Base-by-base conservation (phyloP, 2,113 vertebrate species). In the Petaurus breviceps region DNA sequence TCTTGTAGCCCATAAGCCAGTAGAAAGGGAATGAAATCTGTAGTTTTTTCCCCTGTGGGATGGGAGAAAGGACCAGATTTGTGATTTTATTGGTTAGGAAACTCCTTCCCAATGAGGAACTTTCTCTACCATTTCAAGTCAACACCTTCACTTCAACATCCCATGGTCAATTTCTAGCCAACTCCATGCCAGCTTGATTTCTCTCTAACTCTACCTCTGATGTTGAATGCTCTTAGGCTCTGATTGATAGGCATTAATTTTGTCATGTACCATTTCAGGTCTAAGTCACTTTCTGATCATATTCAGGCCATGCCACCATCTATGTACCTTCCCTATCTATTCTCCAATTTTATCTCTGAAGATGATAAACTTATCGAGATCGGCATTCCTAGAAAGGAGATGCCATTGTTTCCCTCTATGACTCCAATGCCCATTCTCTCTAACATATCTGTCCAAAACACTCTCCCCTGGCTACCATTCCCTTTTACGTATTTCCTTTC, bases 11-110 rank as follows among this genome's bases (percentile, higher is more conserved):
- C 24, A 19, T 68, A 53, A 96, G 43, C 53, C 68, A 49, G 8
- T 89, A 93, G 37, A 23, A 94, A 94, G 89, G 0, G 46, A 95
- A 93, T 7, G 52, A 23, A 90, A 89, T 91, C 94, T 95, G 91
- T 84, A n/a, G 37, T 7, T 16, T 77, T n/a, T 77, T 77, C 61
- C 61, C 16, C n/a, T 22, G 5, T 0, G 55, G 7, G 55, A 57
- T 28, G 61, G 16, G n/a, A 43, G 68, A 84, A 84, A n/a, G 19
- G n/a, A 84, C 1, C 68, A 84, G 37, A 84, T 43, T 23, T 84
- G 5, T 84, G n/a, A 84, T 43, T 84, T 43, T 16, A 43, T 23
- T 43, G 37, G 19, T 84, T 43, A 43, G n/a, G n/a, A 19, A 84
- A 84, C 7, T 77, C 68, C 6, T 77, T 77, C 19, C 37, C 14